A percentile compares a stretch with the other conserved stretches of the same genome.
phyloP scores from a whole-genome alignment of 2,797 vertebrate species.

The Mycteria americana region DNA sequence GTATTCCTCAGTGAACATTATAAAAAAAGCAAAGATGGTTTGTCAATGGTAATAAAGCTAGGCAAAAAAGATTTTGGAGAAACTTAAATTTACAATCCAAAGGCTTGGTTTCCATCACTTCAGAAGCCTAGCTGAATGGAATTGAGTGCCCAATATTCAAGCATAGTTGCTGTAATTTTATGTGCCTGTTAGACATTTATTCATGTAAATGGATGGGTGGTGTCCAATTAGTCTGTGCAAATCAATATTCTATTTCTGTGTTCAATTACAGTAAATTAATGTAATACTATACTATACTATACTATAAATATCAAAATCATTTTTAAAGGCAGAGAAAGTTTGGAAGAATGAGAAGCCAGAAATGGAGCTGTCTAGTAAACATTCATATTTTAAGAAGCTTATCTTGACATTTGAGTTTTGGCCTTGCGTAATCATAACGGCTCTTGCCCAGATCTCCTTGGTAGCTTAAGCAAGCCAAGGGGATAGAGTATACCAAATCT shows the following conservation, averaged over 20 bases:
- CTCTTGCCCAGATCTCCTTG: neutral
- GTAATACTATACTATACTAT: neutral
- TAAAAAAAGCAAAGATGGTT: neutral
- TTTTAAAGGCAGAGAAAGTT: neutral
- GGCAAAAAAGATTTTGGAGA: neutral
- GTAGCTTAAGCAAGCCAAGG: neutral
- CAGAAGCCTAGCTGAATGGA: neutral
- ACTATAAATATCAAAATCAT: neutral
- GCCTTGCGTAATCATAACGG: neutral
- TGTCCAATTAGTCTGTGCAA: neutral
- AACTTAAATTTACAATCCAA: neutral
- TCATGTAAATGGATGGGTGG: neutral
- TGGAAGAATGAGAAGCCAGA: neutral
- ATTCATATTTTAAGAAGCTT: neutral
- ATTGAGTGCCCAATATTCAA: neutral
- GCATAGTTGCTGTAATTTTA: neutral
- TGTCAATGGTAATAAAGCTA: neutral
- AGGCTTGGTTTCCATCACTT: neutral
- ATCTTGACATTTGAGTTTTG: neutral
- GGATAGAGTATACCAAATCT: neutral
- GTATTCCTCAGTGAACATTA: neutral
- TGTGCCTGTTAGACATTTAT: neutral
- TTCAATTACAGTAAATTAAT: neutral
- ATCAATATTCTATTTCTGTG: conserved; percentile 7
- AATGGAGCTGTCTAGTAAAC: neutral